Evolutionary conservation across 1,140 invertebrate species (phyloP).

Genomic region (Triops cancriformis): DNA sequence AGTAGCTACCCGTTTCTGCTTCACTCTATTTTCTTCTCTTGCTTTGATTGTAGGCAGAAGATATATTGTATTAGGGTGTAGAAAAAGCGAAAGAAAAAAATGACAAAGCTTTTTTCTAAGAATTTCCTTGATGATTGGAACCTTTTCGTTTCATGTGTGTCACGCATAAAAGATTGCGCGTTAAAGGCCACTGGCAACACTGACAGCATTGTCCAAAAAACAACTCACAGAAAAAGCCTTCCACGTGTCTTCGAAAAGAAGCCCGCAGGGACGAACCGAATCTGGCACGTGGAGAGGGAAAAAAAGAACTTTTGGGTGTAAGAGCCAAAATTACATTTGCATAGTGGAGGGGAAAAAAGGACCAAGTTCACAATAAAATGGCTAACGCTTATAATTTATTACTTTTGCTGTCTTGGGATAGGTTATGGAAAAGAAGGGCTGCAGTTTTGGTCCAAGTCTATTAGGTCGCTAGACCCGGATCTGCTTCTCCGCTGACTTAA

Average conservation of each 20-base stretch:
- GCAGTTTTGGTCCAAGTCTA: background rate
- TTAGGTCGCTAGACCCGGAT: constrained; percentile 8
- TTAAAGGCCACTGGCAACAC: background rate
- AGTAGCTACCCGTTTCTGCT: background rate
- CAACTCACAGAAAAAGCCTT: background rate
- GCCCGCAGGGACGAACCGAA: background rate
- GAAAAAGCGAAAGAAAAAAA: background rate
- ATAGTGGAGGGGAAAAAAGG: too few relatives aligned
- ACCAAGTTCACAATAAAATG: too few relatives aligned
- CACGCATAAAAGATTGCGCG: background rate
- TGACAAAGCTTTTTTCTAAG: background rate
- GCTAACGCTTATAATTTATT: too few relatives aligned
- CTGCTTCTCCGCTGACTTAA: background rate
- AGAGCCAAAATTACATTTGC: background rate
- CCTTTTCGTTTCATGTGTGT: background rate
- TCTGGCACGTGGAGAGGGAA: background rate
- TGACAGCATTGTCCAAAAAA: background rate
- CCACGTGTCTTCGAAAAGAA: background rate
- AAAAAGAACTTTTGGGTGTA: background rate
- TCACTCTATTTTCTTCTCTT: background rate
- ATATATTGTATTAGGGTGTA: background rate
- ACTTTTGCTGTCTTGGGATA: too few relatives aligned
- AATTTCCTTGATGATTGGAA: background rate
- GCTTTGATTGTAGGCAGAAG: background rate
- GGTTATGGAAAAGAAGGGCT: background rate